These are phyloP conservation scores for Acyrthosiphon pisum DNA, from an alignment of 1,140 invertebrate species.

Conservation along the genomic window DNA sequence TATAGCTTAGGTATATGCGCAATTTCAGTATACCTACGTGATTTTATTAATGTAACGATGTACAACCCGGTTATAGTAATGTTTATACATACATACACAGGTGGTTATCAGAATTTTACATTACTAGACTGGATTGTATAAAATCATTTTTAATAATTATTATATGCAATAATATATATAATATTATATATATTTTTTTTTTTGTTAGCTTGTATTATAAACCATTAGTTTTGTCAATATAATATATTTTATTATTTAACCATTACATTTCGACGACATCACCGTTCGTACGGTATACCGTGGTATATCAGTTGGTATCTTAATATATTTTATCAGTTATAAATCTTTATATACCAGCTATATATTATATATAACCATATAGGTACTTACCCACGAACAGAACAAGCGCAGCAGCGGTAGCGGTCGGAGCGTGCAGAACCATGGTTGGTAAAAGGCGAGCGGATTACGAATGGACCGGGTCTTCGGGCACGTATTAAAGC, in stretches of 20 bases:
- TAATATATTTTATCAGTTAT: neutral
- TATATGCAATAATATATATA: neutral
- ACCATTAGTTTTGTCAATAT: no score
- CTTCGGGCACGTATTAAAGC: neutral
- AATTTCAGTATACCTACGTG: neutral
- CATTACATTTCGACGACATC: neutral
- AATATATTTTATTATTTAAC: neutral
- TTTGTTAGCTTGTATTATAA: no score
- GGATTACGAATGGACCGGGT: conserved; percentile 38
- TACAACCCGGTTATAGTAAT: neutral
- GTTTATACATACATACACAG: neutral
- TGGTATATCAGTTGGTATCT: neutral
- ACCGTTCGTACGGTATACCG: neutral
- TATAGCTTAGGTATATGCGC: neutral
- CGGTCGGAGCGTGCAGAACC: conserved; percentile 26
- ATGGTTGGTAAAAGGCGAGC: conserved; percentile 51
- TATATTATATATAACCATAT: neutral
- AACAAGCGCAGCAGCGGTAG: conserved; percentile 12
- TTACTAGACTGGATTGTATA: neutral
- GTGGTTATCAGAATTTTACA: neutral
- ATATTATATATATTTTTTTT: no score
- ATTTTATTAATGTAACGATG: neutral
- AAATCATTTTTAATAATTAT: neutral
- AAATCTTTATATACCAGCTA: neutral
- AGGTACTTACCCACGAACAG: conserved; percentile 36